Conservation (phyloP, 2,888 invertebrate species). For the Encarsia formosa region DNA sequence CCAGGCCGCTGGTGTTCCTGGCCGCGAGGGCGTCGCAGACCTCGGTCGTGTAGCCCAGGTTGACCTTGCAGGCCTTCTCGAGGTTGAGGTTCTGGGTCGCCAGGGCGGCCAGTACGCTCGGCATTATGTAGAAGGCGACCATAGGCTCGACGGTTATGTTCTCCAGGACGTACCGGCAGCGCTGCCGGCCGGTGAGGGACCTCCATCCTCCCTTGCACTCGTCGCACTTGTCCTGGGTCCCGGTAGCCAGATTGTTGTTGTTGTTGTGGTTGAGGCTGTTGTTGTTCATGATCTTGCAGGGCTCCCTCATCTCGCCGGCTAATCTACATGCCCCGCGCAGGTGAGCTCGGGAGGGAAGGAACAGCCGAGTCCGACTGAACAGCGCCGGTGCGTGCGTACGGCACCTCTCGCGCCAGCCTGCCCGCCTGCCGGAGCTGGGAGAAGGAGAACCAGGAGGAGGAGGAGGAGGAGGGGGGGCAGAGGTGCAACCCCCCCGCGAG, state of each 20-base stretch:
- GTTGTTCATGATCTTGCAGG: conserved; percentile 1
- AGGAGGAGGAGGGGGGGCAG: not conserved
- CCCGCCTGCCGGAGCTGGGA: not conserved
- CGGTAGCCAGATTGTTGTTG: too few species aligned
- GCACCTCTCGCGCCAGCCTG: too few species aligned
- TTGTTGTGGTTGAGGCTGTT: not conserved
- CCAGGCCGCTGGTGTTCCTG: conserved; percentile 66
- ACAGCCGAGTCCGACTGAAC: conserved; percentile 15
- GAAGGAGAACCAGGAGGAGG: too few species aligned
- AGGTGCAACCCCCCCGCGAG: too few species aligned
- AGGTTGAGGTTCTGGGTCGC: conserved; percentile 82
- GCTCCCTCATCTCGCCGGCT: conserved; percentile 4
- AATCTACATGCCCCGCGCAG: too few species aligned
- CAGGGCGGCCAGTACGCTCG: conserved; percentile 63
- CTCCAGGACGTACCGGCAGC: conserved; percentile 57
- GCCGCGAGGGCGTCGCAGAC: conserved; percentile 74
- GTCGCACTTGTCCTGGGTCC: not conserved
- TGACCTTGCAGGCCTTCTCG: conserved; percentile 83
- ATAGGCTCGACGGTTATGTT: conserved; percentile 75
- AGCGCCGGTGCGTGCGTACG: too few species aligned
- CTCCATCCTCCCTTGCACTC: not conserved
- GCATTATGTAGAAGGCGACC: conserved; percentile 68
- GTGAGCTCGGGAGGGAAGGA: conserved; percentile 9
- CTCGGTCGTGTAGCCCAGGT: conserved; percentile 66
- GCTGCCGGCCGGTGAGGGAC: conserved; percentile 55